phyloP scores from a whole-genome alignment of 2,113 vertebrate genomes.

The Saccopteryx bilineata region DNA sequence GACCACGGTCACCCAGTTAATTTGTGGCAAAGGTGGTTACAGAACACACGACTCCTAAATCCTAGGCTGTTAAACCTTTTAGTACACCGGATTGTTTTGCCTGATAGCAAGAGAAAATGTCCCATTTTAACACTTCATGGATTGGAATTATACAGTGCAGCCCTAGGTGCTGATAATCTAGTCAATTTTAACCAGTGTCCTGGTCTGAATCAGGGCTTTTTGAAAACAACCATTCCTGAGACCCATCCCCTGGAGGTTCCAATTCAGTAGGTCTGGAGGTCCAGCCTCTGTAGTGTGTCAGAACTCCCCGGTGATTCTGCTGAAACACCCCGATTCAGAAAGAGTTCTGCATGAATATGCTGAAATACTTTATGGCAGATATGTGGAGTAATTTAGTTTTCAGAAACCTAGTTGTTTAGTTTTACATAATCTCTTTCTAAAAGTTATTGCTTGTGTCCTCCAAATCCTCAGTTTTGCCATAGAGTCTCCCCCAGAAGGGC shows the following conservation, averaged over 20 bases:
- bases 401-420: constrained; percentile 56
- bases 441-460: constrained; percentile 47
- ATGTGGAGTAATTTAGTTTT: not conserved
- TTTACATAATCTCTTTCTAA: constrained; percentile 24
- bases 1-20: not conserved
- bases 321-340: constrained; percentile 51
- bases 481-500: not conserved
- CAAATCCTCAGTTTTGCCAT: not conserved
- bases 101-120: not conserved
- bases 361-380: constrained; percentile 23
- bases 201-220: constrained; percentile 19
- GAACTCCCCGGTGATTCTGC: constrained; percentile 31
- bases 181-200: not conserved
- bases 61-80: not conserved
- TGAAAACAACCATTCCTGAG: not conserved
- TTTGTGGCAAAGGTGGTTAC: not conserved
- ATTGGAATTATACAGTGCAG: not conserved
- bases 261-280: constrained; percentile 6
- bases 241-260: not conserved
- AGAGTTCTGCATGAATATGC: not conserved
- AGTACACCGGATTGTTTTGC: not conserved
- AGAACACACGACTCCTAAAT: not conserved
- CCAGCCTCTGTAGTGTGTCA: constrained; percentile 41
- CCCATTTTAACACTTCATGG: not conserved
- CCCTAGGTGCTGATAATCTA: not conserved